Conservation (phyloP, 1,140 invertebrate species). For the Panagrolaimus sp. region DNA sequence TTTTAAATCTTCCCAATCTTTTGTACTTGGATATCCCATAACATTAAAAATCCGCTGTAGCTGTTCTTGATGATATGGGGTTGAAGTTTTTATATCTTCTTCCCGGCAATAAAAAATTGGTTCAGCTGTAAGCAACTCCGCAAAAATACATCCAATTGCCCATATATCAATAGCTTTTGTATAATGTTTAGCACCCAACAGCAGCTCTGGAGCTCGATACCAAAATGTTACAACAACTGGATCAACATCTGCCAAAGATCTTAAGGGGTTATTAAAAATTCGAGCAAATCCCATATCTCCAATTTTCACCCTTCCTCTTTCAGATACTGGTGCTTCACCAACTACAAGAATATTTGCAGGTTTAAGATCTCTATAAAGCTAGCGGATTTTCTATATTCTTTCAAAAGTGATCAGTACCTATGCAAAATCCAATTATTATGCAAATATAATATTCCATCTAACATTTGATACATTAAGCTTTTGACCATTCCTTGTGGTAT, state of each 20-base stretch:
- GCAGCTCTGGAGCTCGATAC: conserved; percentile 93
- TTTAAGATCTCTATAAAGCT: conserved; percentile 67
- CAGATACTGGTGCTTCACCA: conserved; percentile 76
- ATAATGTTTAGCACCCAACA: conserved; percentile 93
- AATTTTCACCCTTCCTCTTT: conserved; percentile 71
- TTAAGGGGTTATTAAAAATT: conserved; percentile 93
- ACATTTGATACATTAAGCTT: conserved; percentile 92
- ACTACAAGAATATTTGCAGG: conserved; percentile 99
- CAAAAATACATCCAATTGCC: conserved; percentile 99
- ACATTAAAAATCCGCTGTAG: conserved; percentile 98
- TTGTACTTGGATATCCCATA: conserved; percentile 97
- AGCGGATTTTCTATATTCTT: conserved; percentile 16
- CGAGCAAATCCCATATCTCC: conserved; percentile 99
- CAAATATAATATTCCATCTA: conserved; percentile 98
- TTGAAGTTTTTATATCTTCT: conserved; percentile 96
- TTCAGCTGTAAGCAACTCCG: conserved; percentile 88
- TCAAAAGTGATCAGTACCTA: conserved; percentile 64
- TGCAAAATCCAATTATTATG: conserved; percentile 99
- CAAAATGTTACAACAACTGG: conserved; percentile 99
- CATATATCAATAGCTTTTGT: conserved; percentile 81
- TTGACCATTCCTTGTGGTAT: conserved; percentile 97
- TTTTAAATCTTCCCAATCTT: conserved; percentile 98
- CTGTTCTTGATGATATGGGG: conserved; percentile 97
- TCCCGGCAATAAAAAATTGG: conserved; percentile 99
- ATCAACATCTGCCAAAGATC: conserved; percentile 92